A percentile compares a stretch with the other conserved stretches of the same genome.
phyloP scores from a whole-genome alignment of 2,113 vertebrate species.

The Etheostoma spectabile region DNA sequence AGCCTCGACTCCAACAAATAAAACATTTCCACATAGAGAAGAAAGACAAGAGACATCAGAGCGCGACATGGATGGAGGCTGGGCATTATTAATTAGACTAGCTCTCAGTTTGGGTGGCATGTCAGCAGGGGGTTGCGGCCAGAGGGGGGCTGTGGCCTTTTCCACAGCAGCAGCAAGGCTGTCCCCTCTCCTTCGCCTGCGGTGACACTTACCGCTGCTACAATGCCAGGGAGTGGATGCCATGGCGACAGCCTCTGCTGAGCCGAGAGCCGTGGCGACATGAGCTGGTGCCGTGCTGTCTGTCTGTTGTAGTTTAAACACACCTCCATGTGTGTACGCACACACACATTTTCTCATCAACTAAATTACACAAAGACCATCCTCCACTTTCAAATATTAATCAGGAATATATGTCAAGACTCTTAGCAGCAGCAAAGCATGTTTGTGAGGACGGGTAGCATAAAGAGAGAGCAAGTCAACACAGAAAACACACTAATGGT shows the following conservation, averaged over 20 bases:
- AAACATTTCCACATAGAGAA: conserved; percentile 13
- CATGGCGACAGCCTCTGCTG: conserved; percentile 76
- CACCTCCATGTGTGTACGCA: conserved; percentile 13
- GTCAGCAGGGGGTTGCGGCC: conserved; percentile 53
- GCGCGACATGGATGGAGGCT: conserved; percentile 39
- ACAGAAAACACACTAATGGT: conserved; percentile 29
- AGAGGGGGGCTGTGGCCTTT: conserved; percentile 77
- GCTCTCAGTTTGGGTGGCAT: conserved; percentile 66
- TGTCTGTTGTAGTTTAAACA: conserved; percentile 56
- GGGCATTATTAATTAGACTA: conserved; percentile 65
- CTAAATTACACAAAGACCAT: conserved; percentile 62
- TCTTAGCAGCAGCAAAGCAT: conserved; percentile 15
- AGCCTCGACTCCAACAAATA: not conserved
- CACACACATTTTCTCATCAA: conserved; percentile 44
- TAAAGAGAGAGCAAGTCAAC: conserved; percentile 20
- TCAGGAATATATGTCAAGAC: conserved; percentile 54
- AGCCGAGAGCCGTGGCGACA: conserved; percentile 71
- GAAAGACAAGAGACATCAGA: conserved; percentile 21
- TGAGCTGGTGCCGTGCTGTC: conserved; percentile 75
- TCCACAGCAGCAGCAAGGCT: conserved; percentile 63
- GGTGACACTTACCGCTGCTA: conserved; percentile 72
- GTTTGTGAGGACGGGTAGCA: conserved; percentile 36
- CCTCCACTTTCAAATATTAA: conserved; percentile 77
- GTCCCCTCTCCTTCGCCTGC: conserved; percentile 60
- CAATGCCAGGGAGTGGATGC: conserved; percentile 66